Base-by-base conservation (phyloP, 2,797 vertebrate species). In the Myotis myotis region DNA sequence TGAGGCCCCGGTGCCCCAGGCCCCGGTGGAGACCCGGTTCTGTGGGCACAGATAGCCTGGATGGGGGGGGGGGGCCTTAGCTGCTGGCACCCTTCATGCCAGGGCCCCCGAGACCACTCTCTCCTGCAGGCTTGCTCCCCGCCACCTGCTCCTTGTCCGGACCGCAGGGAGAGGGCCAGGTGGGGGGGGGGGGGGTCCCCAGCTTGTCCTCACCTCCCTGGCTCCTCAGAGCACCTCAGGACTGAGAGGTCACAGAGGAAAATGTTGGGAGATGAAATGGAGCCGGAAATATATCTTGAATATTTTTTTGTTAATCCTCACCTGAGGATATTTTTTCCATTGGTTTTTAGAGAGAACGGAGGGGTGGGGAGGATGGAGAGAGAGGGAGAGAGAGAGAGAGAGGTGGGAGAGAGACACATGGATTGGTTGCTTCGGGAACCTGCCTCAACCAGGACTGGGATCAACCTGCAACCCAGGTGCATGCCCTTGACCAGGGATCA, bases 31-130 rank as follows among this genome's bases (percentile, higher is more conserved):
- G 36, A 25, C 49, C 44, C 19, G 33, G 51, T 28, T 64, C 51
- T 44, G 3, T 13, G 25, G 41, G 53, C 44, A 78, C 20, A 19
- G 78, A 33, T 22, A 72, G 25, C 33, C 6, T 66, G 49, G 49
- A 12, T n/a, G n/a, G 5, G 5, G 38, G 9, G 23, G 10, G 28
- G 6, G 38, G 66, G 33, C 19, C 53, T 33, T 0, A 15, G 36
- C 78, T 10, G 0, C 4, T 2, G 30, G 36, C 30, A 10, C 19
- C 19, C 20, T 66, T 70, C 41, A 1, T 0, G 33, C 16, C 17
- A 19, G 19, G 19, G 0, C 13, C 47, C n/a, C 64, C 0, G 53
- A 71, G 64, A 70, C 19, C n/a, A 10, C 36, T 23, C 17, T 11
- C 6, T 60, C 55, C 68, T n/a, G 33, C 44, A 38, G 23, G 38